Evolutionary conservation across 2,888 invertebrate genomes (phyloP).

Genomic region (Synanthedon myopaeformis): DNA sequence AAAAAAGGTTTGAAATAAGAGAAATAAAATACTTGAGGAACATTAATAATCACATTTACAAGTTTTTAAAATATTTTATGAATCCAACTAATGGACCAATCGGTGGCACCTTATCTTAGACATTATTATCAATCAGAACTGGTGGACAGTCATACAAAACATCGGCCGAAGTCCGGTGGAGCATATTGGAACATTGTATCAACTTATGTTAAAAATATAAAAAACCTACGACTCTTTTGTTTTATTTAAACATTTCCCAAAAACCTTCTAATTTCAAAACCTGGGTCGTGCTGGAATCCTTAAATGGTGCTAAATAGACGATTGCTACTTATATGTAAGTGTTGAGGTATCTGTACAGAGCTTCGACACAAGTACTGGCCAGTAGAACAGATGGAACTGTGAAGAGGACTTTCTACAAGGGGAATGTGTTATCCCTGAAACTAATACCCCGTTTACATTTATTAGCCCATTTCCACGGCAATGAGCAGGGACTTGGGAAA

Average conservation of each 20-base stretch:
- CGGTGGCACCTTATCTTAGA: constrained; percentile 40
- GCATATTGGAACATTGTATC: constrained; percentile 65
- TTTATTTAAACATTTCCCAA: constrained; percentile 27
- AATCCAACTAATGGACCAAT: constrained; percentile 64
- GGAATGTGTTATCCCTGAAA: no score
- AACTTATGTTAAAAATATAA: constrained; percentile 63
- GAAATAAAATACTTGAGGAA: constrained; percentile 24
- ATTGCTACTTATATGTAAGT: no score
- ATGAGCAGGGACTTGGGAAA: no score
- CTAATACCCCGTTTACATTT: no score
- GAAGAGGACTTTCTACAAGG: no score
- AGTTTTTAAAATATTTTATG: constrained; percentile 32
- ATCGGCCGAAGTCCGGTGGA: constrained; percentile 54
- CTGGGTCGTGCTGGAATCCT: no score
- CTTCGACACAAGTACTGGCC: no score
- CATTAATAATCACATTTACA: constrained; percentile 31
- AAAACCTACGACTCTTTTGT: constrained; percentile 41
- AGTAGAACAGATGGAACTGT: no score
- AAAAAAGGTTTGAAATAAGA: constrained; percentile 26
- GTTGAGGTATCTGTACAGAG: no score
- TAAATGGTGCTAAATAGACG: no score
- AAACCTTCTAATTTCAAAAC: no score
- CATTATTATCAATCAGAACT: constrained; percentile 31
- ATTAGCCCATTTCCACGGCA: no score
- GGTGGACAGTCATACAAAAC: constrained; percentile 26